Conservation (phyloP, 1,140 invertebrate species). For the Drosophila virilis region DNA sequence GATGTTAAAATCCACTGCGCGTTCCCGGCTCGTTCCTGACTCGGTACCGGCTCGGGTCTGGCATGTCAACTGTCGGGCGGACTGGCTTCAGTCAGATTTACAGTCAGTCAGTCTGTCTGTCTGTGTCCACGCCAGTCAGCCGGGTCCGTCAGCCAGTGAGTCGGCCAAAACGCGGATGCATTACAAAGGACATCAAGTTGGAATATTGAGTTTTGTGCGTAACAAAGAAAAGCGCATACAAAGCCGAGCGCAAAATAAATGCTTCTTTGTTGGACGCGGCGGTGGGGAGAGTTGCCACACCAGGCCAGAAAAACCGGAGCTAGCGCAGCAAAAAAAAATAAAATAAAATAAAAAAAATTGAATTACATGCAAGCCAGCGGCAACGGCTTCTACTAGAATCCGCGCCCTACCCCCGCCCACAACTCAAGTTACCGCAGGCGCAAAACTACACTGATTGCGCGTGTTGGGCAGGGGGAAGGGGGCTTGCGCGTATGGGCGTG, state of each 20-base stretch:
- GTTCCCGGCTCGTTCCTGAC: conserved; percentile 19
- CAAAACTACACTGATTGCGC: conserved; percentile 79
- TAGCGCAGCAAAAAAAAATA: conserved; percentile 33
- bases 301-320: conserved; percentile 8
- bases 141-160: conserved; percentile 20
- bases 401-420: conserved; percentile 10
- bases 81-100: conserved; percentile 64
- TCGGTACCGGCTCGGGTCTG: conserved; percentile 29
- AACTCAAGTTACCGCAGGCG: conserved; percentile 69
- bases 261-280: conserved; percentile 70
- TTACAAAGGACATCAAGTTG: conserved; percentile 80
- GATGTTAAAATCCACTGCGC: conserved; percentile 65
- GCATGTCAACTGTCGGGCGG: conserved; percentile 55
- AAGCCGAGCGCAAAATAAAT: conserved; percentile 79
- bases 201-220: conserved; percentile 80
- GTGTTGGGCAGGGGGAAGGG: conserved; percentile 34
- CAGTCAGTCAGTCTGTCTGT: conserved; percentile 49
- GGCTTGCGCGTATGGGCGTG: conserved; percentile 25
- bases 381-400: neutral
- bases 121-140: neutral
- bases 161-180: conserved; percentile 65
- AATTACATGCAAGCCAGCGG: conserved; percentile 74
- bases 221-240: conserved; percentile 81
- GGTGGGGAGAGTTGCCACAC: neutral
- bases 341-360: conserved; percentile 71